Percentiles rank a stretch among this genome's conserved stretches.
Evolutionary conservation across 2,113 vertebrate genomes (phyloP).

Genomic region (Zingel zingel): DNA sequence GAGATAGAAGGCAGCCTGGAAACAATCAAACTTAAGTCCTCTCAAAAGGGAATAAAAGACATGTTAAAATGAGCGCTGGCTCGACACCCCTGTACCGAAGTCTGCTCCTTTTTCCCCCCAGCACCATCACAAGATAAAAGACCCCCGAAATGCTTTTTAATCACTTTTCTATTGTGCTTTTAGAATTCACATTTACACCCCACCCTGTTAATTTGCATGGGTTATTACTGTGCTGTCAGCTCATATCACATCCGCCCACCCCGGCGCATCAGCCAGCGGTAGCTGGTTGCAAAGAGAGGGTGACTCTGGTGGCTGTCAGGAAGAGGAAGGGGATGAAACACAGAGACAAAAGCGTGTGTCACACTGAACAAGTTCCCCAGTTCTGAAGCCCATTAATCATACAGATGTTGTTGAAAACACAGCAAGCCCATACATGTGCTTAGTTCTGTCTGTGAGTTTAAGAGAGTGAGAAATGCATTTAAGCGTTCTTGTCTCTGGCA

Average conservation of each 20-base stretch:
- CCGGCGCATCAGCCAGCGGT: slow-evolving; percentile 31
- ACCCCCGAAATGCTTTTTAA: slow-evolving; percentile 76
- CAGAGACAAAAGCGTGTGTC: slow-evolving; percentile 80
- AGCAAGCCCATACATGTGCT: slow-evolving; percentile 29
- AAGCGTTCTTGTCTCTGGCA: slow-evolving; percentile 10
- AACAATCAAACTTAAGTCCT: slow-evolving; percentile 70
- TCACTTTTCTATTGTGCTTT: slow-evolving; percentile 79
- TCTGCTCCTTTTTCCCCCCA: slow-evolving; percentile 56
- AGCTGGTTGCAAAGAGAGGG: slow-evolving; percentile 35
- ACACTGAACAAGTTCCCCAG: slow-evolving; percentile 70
- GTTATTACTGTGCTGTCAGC: slow-evolving; percentile 82
- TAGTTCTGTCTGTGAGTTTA: slow-evolving; percentile 31
- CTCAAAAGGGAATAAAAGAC: slow-evolving; percentile 45
- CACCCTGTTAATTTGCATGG: slow-evolving; percentile 79
- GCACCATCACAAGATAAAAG: slow-evolving; percentile 67
- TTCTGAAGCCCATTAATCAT: slow-evolving; percentile 81
- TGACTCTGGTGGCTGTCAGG: slow-evolving; percentile 68
- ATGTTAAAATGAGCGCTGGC: slow-evolving; percentile 58
- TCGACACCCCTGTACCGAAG: slow-evolving; percentile 43
- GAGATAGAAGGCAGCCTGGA: slow-evolving; percentile 43
- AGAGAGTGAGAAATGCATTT: slow-evolving; percentile 14
- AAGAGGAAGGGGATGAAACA: slow-evolving; percentile 71
- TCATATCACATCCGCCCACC: slow-evolving; percentile 67
- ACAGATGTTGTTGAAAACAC: slow-evolving; percentile 49
- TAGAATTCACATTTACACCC: slow-evolving; percentile 76